A percentile compares a stretch with the other conserved stretches of the same genome.
phyloP scores from a whole-genome alignment of 2,888 invertebrate genomes.

The Eupithecia dodoneata region DNA sequence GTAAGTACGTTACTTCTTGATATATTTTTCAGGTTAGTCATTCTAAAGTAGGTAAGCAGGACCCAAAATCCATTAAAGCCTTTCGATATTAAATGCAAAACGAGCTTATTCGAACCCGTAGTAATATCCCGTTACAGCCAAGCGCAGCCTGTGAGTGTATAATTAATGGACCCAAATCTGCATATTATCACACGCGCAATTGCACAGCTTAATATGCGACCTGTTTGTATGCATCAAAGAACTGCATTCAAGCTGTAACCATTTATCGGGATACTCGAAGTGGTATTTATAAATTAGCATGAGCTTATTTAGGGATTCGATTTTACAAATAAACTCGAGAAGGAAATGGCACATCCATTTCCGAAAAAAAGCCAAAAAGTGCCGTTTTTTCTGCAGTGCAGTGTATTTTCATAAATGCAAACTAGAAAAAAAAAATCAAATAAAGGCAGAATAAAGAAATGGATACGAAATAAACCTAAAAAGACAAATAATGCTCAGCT shows the following conservation, averaged over 20 bases:
- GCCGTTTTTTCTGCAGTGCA: neutral
- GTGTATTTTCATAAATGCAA: neutral
- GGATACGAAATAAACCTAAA: neutral
- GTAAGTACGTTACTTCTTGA: no score
- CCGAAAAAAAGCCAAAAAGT: neutral
- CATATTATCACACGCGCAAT: slow-evolving; percentile 72
- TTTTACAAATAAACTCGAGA: neutral
- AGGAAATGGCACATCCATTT: no score
- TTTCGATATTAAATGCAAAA: slow-evolving; percentile 3
- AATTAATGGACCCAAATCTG: slow-evolving; percentile 66
- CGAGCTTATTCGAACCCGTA: slow-evolving; percentile 20
- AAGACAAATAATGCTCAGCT: neutral
- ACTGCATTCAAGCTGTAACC: neutral
- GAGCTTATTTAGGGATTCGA: neutral
- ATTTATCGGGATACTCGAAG: neutral
- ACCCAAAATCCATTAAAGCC: neutral
- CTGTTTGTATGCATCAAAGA: slow-evolving; percentile 16
- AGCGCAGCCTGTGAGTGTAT: slow-evolving; percentile 57
- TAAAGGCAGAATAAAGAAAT: neutral
- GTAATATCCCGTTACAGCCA: slow-evolving; percentile 42
- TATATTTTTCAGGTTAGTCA: no score
- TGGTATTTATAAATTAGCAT: neutral
- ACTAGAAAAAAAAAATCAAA: neutral
- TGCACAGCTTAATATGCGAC: slow-evolving; percentile 57
- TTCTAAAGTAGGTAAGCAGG: neutral